Conservation (phyloP, 1,140 invertebrate species). For the Daktulosphaira vitifoliae region DNA sequence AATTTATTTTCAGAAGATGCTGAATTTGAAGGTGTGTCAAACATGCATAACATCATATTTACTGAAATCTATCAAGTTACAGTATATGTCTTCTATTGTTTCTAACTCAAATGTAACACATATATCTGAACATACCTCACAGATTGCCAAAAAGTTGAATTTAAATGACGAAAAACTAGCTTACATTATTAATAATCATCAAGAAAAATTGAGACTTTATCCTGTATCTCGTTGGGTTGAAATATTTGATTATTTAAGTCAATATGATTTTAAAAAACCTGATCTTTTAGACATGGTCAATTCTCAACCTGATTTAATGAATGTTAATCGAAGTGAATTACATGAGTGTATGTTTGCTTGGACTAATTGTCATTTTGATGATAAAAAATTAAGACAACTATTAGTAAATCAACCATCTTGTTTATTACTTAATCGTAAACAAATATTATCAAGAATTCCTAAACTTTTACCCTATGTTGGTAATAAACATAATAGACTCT, state of each 20-base stretch:
- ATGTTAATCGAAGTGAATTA: conserved; percentile 12
- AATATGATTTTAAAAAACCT: conserved; percentile 20
- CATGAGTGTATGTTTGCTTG: conserved; percentile 10
- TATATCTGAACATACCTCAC: neutral
- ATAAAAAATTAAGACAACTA: conserved; percentile 19
- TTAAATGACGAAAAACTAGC: neutral
- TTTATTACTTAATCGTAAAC: neutral
- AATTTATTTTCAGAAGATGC: too few species aligned
- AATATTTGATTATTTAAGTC: conserved; percentile 22
- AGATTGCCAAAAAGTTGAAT: conserved; percentile 11
- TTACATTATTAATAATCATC: conserved; percentile 4
- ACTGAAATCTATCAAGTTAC: too few species aligned
- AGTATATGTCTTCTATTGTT: neutral
- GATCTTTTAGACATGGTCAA: conserved; percentile 22
- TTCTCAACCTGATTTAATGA: conserved; percentile 22
- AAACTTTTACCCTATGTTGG: conserved; percentile 20
- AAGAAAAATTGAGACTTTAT: conserved; percentile 6
- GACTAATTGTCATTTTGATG: conserved; percentile 23
- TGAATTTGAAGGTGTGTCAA: too few species aligned
- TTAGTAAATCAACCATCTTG: conserved; percentile 9
- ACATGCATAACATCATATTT: too few species aligned
- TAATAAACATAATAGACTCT: conserved; percentile 13
- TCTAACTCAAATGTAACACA: neutral
- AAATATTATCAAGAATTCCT: conserved; percentile 25
- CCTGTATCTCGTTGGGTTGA: neutral